These are phyloP conservation scores for Cetonia aurata DNA, from an alignment of 2,888 invertebrate genomes.

Conservation along the genomic window DNA sequence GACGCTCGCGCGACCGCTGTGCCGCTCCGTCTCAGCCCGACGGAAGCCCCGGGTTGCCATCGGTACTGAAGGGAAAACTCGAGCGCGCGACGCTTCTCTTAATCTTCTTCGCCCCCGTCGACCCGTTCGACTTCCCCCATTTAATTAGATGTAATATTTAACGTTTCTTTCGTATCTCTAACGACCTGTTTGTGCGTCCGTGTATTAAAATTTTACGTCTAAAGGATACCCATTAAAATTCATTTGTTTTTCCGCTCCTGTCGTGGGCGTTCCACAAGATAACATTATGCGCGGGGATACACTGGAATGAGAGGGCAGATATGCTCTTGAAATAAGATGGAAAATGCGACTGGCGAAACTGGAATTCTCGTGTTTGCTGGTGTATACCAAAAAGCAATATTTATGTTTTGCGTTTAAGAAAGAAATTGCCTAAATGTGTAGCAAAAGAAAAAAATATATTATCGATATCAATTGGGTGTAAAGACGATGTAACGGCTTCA, in stretches of 20 bases:
- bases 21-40: conserved; percentile 21
- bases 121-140: conserved; percentile 47
- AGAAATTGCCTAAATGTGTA: no score
- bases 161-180: conserved; percentile 51
- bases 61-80: neutral
- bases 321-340: neutral
- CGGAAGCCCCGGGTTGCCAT: neutral
- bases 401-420: no score
- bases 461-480: no score
- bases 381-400: no score
- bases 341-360: neutral
- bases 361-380: no score
- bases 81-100: conserved; percentile 2
- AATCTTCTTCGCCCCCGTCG: conserved; percentile 11
- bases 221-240: conserved; percentile 42
- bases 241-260: conserved; percentile 35
- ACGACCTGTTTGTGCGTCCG: conserved; percentile 49
- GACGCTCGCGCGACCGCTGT: conserved; percentile 48
- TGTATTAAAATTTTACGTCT: conserved; percentile 45
- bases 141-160: conserved; percentile 57
- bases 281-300: neutral
- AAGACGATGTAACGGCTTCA: no score
- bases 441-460: no score
- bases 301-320: neutral
- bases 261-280: conserved; percentile 22